Evolutionary conservation across 2,888 invertebrate genomes (phyloP).

Genomic region (Dendrolimus houi): DNA sequence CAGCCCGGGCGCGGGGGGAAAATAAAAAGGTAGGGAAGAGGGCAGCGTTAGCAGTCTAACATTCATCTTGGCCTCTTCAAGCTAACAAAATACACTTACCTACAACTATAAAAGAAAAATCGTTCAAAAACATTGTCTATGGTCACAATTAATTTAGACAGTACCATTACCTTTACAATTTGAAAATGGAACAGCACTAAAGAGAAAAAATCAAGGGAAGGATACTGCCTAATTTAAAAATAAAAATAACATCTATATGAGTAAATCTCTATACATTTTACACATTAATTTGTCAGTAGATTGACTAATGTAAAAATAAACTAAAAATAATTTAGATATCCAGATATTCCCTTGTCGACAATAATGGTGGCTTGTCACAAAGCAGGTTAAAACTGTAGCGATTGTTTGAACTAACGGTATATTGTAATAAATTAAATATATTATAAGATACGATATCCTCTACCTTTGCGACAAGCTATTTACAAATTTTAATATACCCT

Average conservation of each 20-base stretch:
- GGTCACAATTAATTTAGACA: conserved; percentile 53
- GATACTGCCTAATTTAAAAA: conserved; percentile 62
- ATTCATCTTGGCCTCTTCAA: conserved; percentile 74
- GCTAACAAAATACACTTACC: conserved; percentile 76
- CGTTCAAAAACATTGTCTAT: conserved; percentile 53
- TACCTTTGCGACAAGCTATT: conserved; percentile 72
- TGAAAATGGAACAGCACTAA: conserved; percentile 13
- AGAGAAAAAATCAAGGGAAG: conserved; percentile 28
- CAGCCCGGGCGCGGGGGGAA: conserved; percentile 66
- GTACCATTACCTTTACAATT: conserved; percentile 46
- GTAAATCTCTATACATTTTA: conserved; percentile 66
- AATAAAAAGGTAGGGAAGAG: conserved; percentile 60
- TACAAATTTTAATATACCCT: conserved; percentile 55
- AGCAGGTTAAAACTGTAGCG: conserved; percentile 32
- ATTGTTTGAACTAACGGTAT: conserved; percentile 18
- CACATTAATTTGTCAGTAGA: conserved; percentile 46
- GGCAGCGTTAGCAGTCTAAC: conserved; percentile 74
- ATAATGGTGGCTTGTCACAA: conserved; percentile 58
- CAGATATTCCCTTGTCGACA: conserved; percentile 37
- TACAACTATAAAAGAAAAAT: conserved; percentile 57
- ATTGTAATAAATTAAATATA: conserved; percentile 23
- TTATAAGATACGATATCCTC: conserved; percentile 31
- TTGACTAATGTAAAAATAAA: conserved; percentile 25
- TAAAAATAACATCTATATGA: conserved; percentile 65
- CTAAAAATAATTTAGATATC: conserved; percentile 28